Base-by-base conservation (phyloP, 2,888 invertebrate species). In the Campopleginae sp. region DNA sequence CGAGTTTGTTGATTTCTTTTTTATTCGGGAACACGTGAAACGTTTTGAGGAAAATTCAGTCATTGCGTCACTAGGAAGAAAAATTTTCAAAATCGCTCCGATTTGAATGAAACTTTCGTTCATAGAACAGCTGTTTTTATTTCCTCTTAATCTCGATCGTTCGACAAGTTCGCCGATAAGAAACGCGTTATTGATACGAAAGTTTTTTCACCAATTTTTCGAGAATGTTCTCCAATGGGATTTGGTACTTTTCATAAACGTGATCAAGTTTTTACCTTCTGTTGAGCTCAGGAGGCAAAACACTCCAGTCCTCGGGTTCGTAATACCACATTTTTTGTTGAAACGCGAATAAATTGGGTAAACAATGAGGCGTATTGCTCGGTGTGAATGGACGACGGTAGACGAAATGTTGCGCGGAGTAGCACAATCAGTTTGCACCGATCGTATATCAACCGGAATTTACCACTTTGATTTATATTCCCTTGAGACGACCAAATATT, bases 261-360 rank as follows among this genome's bases (percentile, higher is more conserved):
- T 58, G 14, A 4, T 58, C 2, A 14, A 27, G 14, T 63, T 79
- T 92, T 94, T 95, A 97, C 97, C 97, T 97, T 95, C 97, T 95
- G 92, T 98, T 98, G 89, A 97, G 96, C 94, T 98, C 97, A 82
- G 97, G 97, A 86, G 98, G 98, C 90, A 98, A 94, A 89, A 97
- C 96, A 94, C 97, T 97, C 97, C 97, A 97, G 93, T 98, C 97
- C 83, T 96, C 94, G 14, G 91, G 95, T 94, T 97, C 97, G 93
- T 97, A 97, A 91, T 95, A 95, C 65, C 95, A 95, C 95, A 95
- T 95, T 86, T 80, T 58, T 48, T 48, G 14, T 48, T 91, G 54
- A 58, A 8, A 42, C 48, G 17, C 31, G 46, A 68, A 81, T 71
- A 58, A 81, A 75, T 80, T 78, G 7, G 23, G 61, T 61, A 75